Evolutionary conservation across 2,888 invertebrate genomes (phyloP).

Genomic region (Sceliomorpha sp.): DNA sequence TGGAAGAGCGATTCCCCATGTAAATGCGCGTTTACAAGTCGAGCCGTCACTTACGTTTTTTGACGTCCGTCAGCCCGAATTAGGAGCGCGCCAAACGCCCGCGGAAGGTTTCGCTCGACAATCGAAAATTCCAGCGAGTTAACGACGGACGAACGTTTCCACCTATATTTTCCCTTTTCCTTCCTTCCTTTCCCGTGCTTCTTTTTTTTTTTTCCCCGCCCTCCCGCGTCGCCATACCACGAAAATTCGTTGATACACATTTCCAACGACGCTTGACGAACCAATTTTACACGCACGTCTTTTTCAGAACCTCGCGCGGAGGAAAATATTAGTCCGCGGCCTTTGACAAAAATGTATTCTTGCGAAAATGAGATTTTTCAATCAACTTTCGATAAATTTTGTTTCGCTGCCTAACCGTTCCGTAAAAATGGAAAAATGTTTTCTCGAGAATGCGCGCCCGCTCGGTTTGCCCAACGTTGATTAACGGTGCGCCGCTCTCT

Average conservation of each 20-base stretch:
- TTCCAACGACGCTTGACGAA: slow-evolving; percentile 50
- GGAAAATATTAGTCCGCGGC: background rate
- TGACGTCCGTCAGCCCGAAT: background rate
- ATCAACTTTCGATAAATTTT: slow-evolving; percentile 53
- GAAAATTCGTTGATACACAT: slow-evolving; percentile 47
- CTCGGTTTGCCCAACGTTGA: slow-evolving; percentile 53
- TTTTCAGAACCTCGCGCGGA: slow-evolving; percentile 39
- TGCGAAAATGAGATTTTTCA: slow-evolving; percentile 55
- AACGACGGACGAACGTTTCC: slow-evolving; percentile 40
- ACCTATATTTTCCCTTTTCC: no score
- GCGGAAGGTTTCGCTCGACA: background rate
- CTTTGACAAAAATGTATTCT: slow-evolving; percentile 49
- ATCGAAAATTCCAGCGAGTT: slow-evolving; percentile 30
- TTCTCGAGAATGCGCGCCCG: slow-evolving; percentile 44
- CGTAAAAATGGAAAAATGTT: slow-evolving; percentile 44
- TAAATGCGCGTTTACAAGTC: background rate
- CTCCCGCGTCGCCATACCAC: no score
- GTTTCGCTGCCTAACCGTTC: slow-evolving; percentile 46
- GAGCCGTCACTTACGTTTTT: background rate
- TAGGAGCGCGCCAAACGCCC: background rate
- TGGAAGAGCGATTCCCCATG: background rate
- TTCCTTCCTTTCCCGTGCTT: slow-evolving; percentile 30
- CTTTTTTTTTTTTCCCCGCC: no score
- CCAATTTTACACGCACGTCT: slow-evolving; percentile 45
- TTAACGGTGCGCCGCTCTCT: slow-evolving; percentile 35